Conservation (phyloP, 1,140 invertebrate species). For the Drepana arcuata region DNA sequence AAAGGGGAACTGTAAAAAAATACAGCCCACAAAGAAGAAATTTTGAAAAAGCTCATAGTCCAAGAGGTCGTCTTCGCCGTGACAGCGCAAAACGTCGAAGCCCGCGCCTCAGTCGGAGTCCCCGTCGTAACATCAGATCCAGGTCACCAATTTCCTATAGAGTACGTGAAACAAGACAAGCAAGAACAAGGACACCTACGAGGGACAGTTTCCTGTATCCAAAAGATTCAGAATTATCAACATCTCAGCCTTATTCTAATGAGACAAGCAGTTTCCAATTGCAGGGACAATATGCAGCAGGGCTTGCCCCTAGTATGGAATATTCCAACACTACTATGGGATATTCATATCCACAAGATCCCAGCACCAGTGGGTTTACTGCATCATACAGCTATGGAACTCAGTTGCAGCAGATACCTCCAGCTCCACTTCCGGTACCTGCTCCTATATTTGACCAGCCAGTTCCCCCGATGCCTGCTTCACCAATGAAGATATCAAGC, state of each 20-base stretch:
- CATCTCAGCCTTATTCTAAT: too few species aligned
- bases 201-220: constrained; percentile 43
- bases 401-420: not conserved
- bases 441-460: constrained; percentile 1
- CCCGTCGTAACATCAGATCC: not conserved
- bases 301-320: too few species aligned
- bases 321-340: too few species aligned
- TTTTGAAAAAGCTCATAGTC: too few species aligned
- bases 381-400: constrained; percentile 30
- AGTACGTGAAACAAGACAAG: constrained; percentile 6
- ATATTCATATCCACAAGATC: constrained; percentile 30
- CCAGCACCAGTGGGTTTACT: constrained; percentile 18
- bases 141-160: constrained; percentile 3
- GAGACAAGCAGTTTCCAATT: too few species aligned
- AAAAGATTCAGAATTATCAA: constrained; percentile 11
- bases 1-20: too few species aligned
- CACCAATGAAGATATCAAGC: constrained; percentile 10
- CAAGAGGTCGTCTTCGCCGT: too few species aligned
- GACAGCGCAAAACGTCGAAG: constrained; percentile 14
- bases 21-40: too few species aligned
- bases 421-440: constrained; percentile 5
- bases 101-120: constrained; percentile 2
- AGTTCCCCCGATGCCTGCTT: constrained; percentile 22
- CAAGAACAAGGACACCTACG: constrained; percentile 15
- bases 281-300: too few species aligned